phyloP scores from a whole-genome alignment of 2,113 vertebrate species.

The Myiagra hebetior region DNA sequence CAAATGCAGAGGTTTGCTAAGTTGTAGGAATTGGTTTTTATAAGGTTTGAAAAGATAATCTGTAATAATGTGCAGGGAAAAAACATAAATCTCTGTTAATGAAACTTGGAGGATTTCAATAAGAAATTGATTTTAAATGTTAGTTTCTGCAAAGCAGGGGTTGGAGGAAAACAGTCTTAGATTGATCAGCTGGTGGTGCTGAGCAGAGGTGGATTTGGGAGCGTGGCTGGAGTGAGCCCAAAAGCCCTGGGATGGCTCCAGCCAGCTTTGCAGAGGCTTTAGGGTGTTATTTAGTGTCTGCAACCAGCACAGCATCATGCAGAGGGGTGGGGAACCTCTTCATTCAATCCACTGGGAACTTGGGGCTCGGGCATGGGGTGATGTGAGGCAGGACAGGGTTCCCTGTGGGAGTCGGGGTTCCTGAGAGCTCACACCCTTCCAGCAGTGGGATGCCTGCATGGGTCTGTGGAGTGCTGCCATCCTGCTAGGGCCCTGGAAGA shows the following conservation, averaged over 20 bases:
- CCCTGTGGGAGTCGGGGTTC: neutral
- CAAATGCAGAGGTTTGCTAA: neutral
- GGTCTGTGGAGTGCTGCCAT: accelerated
- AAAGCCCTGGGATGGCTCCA: neutral
- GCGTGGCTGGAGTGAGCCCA: accelerated
- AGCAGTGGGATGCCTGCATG: neutral
- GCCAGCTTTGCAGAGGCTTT: neutral
- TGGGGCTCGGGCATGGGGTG: accelerated
- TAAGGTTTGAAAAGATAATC: neutral
- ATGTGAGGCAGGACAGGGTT: neutral
- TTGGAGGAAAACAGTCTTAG: neutral
- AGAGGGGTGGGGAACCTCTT: neutral
- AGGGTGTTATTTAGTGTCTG: neutral
- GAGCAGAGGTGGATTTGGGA: neutral
- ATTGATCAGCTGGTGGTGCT: neutral
- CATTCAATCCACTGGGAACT: no score
- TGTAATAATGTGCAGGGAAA: neutral
- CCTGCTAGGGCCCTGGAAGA: neutral
- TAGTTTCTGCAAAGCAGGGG: neutral
- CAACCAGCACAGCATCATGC: neutral
- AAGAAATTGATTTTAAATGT: neutral
- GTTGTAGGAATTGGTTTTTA: neutral
- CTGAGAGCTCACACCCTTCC: accelerated
- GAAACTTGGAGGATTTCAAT: neutral
- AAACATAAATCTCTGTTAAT: neutral